A percentile compares a stretch with the other conserved stretches of the same genome.
Conservation (phyloP, 2,113 vertebrate species). For the Alosa alosa region DNA sequence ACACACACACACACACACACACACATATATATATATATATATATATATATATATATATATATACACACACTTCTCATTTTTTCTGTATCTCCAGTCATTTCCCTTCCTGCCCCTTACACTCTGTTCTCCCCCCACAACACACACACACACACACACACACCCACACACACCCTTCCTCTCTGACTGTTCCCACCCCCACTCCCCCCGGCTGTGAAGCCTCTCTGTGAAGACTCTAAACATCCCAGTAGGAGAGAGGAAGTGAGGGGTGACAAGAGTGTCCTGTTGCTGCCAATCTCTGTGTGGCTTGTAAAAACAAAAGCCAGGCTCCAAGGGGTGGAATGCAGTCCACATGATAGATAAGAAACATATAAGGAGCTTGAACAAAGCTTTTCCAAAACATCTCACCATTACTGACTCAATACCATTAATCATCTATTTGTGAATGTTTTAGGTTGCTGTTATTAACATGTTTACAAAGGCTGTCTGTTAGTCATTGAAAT, state of each 20-base stretch:
- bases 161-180: neutral
- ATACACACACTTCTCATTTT: neutral
- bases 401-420: neutral
- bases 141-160: neutral
- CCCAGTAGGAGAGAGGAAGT: conserved; percentile 21
- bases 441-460: neutral
- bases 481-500: neutral
- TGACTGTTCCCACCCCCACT: neutral
- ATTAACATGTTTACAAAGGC: neutral
- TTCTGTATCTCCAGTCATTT: neutral
- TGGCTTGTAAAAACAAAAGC: conserved; percentile 25
- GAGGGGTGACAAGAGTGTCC: conserved; percentile 16
- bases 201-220: neutral
- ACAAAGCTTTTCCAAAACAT: neutral
- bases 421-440: neutral
- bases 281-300: conserved; percentile 34
- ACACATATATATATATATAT: too few species aligned
- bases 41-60: too few species aligned
- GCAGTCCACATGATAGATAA: neutral
- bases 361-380: neutral
- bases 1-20: neutral
- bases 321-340: conserved; percentile 16
- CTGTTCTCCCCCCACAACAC: neutral
- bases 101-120: neutral
- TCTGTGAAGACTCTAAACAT: conserved; percentile 34